Evolutionary conservation across 2,797 vertebrate genomes (phyloP).

Genomic region (Lemur catta): DNA sequence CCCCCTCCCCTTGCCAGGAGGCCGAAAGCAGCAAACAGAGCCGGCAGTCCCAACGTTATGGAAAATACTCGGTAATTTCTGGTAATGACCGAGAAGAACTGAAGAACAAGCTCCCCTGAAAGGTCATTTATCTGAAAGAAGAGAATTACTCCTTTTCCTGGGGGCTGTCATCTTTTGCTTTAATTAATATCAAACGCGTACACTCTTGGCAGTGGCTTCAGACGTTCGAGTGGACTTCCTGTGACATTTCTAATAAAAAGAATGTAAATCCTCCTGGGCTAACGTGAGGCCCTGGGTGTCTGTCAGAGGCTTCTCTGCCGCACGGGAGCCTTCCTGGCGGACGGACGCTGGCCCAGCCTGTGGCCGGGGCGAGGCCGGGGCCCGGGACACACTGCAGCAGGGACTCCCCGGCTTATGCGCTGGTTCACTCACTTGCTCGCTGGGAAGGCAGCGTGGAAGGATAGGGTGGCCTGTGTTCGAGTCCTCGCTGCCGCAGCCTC

Average conservation of each 20-base stretch:
- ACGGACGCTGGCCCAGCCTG: background rate
- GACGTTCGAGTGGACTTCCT: conserved; percentile 82
- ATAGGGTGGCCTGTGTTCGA: fast-evolving
- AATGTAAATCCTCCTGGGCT: conserved; percentile 76
- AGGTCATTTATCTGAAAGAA: conserved; percentile 83
- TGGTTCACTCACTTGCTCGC: fast-evolving
- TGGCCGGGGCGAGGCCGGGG: fast-evolving
- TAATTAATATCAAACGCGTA: conserved; percentile 86
- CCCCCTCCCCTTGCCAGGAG: background rate
- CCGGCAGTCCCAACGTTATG: conserved; percentile 63
- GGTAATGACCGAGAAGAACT: conserved; percentile 83
- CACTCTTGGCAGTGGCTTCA: conserved; percentile 80
- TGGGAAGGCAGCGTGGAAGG: background rate
- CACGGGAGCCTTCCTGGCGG: conserved; percentile 13
- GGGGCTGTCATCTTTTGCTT: conserved; percentile 84
- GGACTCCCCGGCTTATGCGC: background rate
- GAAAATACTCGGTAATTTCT: conserved; percentile 79
- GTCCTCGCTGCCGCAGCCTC: background rate
- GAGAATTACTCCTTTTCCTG: conserved; percentile 77
- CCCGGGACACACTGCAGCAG: fast-evolving
- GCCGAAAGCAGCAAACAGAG: conserved; percentile 17
- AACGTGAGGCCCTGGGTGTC: conserved; percentile 64
- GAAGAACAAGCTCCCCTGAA: conserved; percentile 82
- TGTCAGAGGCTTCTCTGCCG: conserved; percentile 61
- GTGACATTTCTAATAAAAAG: conserved; percentile 85